Base-by-base conservation (phyloP, 1,140 invertebrate genomes). In the Chionoecetes opilio region DNA sequence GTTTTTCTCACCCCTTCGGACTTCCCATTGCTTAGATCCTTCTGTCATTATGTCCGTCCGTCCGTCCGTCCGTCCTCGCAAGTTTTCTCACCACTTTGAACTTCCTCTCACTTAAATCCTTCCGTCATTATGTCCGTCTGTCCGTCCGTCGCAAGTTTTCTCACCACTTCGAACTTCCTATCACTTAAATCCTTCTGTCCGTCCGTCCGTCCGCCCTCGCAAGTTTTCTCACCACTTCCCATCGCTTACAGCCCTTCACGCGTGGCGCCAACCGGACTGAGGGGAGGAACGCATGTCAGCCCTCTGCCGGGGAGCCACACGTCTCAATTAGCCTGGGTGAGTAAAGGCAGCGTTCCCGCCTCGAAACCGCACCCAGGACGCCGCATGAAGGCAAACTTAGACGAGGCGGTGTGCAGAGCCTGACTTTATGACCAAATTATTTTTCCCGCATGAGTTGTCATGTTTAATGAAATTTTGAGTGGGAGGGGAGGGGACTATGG, bases 351-450 rank as follows among this genome's bases (percentile, higher is more conserved):
- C 63, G 63, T 26, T 75, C 11, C n/a, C 63, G 63, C 63, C 63
- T n/a, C 63, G 63, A 75, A 17, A 5, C 63, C 63, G 26, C 63
- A 21, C 63, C 26, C 21, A 26, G 63, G 63, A 75, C 63, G 63
- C 63, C 63, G n/a, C 63, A 75, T 11, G 63, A 75, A 75, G 63
- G 63, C 21, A 75, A 75, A 75, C 63, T 75, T 75, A 75, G 63
- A 26, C 63, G 63, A 75, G 63, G 63, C 63, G 26, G 63, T 75
- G 63, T n/a, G 63, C 63, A 75, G 21, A 75, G 63, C 63, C 63
- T n/a, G 63, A 75, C 63, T 75, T 75, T 75, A 75, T 75, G 63
- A 75, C n/a, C 63, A 11, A 75, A 75, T 75, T 75, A 75, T 75
- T 75, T 75, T 75, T n/a, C 63, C 63, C 21, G 21, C 63, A 26